Conservation (phyloP, 2,888 invertebrate genomes). For the Norana najaformis region DNA sequence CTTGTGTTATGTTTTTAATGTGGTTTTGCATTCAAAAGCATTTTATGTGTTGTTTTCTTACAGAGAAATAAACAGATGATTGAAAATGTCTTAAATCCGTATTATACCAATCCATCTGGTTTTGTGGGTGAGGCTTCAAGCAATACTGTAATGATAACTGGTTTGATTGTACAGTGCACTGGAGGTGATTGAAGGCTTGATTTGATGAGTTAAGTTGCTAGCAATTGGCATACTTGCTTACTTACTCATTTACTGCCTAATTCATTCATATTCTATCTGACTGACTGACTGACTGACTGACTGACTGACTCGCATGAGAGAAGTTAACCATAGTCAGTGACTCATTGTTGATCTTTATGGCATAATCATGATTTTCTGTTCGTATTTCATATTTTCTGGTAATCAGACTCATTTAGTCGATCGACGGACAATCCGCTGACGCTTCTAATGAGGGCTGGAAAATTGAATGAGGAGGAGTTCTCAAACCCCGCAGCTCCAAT, state of each 20-base stretch:
- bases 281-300: too few species aligned
- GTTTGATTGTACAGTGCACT: background rate
- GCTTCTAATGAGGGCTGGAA: conserved; percentile 7
- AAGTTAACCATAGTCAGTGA: too few species aligned
- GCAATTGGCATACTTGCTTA: background rate
- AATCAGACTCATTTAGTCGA: conserved; percentile 44
- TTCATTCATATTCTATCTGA: too few species aligned
- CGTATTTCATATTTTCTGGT: background rate
- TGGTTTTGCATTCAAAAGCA: background rate
- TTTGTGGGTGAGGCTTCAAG: background rate
- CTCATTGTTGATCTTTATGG: too few species aligned
- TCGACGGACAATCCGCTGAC: background rate
- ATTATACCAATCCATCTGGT: conserved; percentile 33
- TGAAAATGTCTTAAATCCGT: conserved; percentile 69
- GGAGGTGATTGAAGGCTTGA: background rate
- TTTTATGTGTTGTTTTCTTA: conserved; percentile 57
- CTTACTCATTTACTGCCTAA: background rate
- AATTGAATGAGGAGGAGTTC: conserved; percentile 27
- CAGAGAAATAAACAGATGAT: conserved; percentile 79
- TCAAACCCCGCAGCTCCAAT: conserved; percentile 57
- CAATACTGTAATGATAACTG: background rate
- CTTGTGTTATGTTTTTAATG: background rate
- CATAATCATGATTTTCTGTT: conserved; percentile 3
- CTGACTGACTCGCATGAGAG: too few species aligned
- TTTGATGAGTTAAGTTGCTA: too few species aligned